These are phyloP conservation scores for Drosophila suzukii DNA, from an alignment of 1,140 invertebrate genomes.

Conservation along the genomic window DNA sequence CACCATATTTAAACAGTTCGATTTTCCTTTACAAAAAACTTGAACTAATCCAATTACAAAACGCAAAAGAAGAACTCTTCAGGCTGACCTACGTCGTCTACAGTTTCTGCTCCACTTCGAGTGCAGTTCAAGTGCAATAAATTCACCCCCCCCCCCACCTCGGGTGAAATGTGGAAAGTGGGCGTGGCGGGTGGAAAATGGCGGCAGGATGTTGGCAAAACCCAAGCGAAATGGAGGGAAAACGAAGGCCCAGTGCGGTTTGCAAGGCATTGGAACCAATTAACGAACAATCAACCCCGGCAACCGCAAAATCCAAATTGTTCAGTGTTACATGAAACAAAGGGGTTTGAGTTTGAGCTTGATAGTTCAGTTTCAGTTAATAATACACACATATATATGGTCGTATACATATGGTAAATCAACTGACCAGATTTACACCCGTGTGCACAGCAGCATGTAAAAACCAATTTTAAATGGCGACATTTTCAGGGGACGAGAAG, in stretches of 20 bases:
- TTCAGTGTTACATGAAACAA: constrained; percentile 23
- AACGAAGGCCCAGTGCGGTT: constrained; percentile 59
- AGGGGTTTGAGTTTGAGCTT: neutral
- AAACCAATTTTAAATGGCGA: constrained; percentile 21
- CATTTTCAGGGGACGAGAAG: neutral
- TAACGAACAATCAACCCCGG: constrained; percentile 77
- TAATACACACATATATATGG: constrained; percentile 10
- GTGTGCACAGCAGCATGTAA: constrained; percentile 11
- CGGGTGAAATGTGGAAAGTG: neutral
- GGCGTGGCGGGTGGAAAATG: neutral
- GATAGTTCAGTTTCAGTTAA: constrained; percentile 24
- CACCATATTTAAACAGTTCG: neutral
- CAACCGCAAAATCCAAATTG: constrained; percentile 78
- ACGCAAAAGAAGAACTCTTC: constrained; percentile 15
- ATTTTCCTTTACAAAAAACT: neutral
- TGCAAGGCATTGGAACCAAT: constrained; percentile 76
- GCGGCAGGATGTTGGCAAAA: constrained; percentile 34
- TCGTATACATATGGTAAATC: constrained; percentile 3
- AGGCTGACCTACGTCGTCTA: constrained; percentile 34
- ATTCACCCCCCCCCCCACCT: neutral
- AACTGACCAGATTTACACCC: constrained; percentile 8
- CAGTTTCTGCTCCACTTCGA: constrained; percentile 51
- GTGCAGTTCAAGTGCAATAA: constrained; percentile 54
- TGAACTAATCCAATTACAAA: constrained; percentile 48
- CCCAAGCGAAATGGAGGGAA: constrained; percentile 34